Evolutionary conservation across 2,888 invertebrate genomes (phyloP), one percentile per base, ranked within the genome.

Genomic region (Netelia melanura): DNA sequence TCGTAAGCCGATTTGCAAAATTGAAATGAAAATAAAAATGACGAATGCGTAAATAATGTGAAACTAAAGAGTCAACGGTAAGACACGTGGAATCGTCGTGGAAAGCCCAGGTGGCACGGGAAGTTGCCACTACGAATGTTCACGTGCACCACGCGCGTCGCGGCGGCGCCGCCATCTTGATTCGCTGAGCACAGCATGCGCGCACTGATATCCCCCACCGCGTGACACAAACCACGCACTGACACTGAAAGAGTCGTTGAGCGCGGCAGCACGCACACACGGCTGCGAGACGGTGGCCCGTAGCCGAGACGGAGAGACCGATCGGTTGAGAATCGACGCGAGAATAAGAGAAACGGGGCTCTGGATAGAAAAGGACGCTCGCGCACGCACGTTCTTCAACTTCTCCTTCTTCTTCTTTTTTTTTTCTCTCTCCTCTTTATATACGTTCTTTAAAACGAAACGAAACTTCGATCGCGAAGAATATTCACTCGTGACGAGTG

Each of bases 81-180:
- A 74, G 71, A 81, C 82, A 82, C 81, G 85, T 83, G 86, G 82
- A 68, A 17, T 54, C 54, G 54, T 67, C 71, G 84, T 82, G 70
- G 80, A 9, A 58, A 76, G 58, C 70, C 85, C 81, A 79, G 25
- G 83, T 83, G 81, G 79, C 81, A 83, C 71, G 82, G 62, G 78
- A 83, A 83, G 62, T 79, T 84, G 80, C 72, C 80, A 80, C 79
- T 80, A 70, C 79, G 77, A 81, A 77, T 85, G 85, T 84, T 87
- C 86, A 84, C 88, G 86, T 85, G 87, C 81, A 77, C 86, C 81
- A 81, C 79, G 83, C 83, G 80, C 81, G 81, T 81, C 79, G 65
- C 64, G 83, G 82, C 76, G 70, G 11, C 17, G 80, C 86, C 84
- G 87, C 87, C 87, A 88, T 88, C 83, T 88, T 88, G 83, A 58